Evolutionary conservation across 2,113 vertebrate genomes (phyloP), one percentile per base, ranked within the genome.

Genomic region (Scytalopus superciliaris): DNA sequence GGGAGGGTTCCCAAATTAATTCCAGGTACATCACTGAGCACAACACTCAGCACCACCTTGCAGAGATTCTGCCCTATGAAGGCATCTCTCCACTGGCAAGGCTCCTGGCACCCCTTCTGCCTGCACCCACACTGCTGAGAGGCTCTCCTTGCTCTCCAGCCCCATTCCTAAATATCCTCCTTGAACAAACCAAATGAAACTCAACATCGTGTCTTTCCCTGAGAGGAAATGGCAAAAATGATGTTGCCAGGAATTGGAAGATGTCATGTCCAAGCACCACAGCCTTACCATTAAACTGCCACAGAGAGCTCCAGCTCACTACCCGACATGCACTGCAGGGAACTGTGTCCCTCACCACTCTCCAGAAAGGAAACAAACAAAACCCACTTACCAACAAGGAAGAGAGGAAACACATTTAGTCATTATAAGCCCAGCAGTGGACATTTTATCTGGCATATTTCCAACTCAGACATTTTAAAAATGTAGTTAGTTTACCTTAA

Each of bases 291-390:
- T 42, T 68, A 75, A 84, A 60, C 15, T 0, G 14, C 25, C 35
- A 55, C 0, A 86, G 45, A 55, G 24, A 77, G 52, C 27, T 77
- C 40, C 56, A 90, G 37, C 56, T 64, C 75, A 31, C 33, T 64
- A 25, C 42, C 2, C 1, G 73, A 67, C 55, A n/a, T 10, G 35
- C 25, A 47, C 40, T 69, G 40, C 63, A 74, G 35, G n/a, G 35
- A 89, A 59, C 47, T 28, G 57, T 2, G 28, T 84, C 60, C 47
- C 40, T 85, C 56, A 70, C 13, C 47, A 52, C 7, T 24, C 11
- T 70, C 44, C 80, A 87, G 72, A 90, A 86, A 72, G 77, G 49
- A 78, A 96, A 87, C 59, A 91, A 93, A 88, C 39, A 88, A 88
- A 86, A 40, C 9, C 40, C 31, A 56, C 37, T 93, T 62, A 63